Base-by-base conservation (phyloP, 2,113 vertebrate genomes). In the Brachypodius melanocephalos region DNA sequence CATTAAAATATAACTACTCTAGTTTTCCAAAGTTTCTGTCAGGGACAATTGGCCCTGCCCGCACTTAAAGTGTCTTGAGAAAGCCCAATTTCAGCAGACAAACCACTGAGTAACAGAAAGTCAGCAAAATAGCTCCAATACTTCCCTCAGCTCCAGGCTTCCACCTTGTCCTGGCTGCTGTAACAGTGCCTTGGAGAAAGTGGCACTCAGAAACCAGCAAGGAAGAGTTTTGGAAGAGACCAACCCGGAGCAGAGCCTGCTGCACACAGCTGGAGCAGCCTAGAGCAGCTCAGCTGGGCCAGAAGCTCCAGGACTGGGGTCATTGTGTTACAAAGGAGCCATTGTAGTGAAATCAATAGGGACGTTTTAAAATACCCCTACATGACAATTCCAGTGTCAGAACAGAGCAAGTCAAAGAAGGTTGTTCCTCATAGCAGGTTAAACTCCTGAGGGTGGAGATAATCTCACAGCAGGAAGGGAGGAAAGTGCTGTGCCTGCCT, bases 301-400 rank as follows among this genome's bases (percentile, higher is more conserved):
- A 67, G 34, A 52, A 83, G 8, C 76, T 57, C 36, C 91, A 14
- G 65, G 71, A 9, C 4, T 25, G 32, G 19, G 26, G 19, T 20
- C 52, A 79, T 79, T 96, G 92, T 74, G 58, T 83, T 89, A 76
- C 88, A 85, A 91, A 92, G 51, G 69, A 89, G 40, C 49, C 59
- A 85, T 91, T 97, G 90, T 92, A 14, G 28, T 68, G 91, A 48
- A 88, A 71, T 69, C 94, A 90, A 88, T 55, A 80, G 63, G 49
- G 85, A 76, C 26, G 48, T 63, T 92, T 95, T 80, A 65, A 92
- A 93, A 85, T 32, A 89, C 36, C 58, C 85, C 96, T 96, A 84
- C 93, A 93, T 96, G 90, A 95, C 92, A 98, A 97, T 98, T 95
- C 91, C 97, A 75, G 93, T 20, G 61, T 63, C 90, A 97, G 95